Evolutionary conservation across 2,113 vertebrate genomes (phyloP).

Genomic region (Egretta garzetta): DNA sequence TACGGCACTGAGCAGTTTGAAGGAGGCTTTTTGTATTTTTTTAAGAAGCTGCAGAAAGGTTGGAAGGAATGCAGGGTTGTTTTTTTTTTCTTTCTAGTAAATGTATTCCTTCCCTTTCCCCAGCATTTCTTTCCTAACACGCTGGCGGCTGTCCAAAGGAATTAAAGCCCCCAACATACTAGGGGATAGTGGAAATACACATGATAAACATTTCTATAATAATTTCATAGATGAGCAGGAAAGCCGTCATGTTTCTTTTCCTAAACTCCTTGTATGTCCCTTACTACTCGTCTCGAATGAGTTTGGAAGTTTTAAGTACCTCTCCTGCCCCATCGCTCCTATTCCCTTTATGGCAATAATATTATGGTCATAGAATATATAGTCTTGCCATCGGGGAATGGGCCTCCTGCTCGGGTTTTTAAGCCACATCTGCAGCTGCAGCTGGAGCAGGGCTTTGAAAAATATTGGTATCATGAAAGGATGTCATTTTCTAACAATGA

Average conservation of each 20-base stretch:
- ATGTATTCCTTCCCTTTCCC: slow-evolving; percentile 55
- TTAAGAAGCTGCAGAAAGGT: slow-evolving; percentile 64
- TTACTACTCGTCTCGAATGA: neutral
- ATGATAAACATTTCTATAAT: slow-evolving; percentile 36
- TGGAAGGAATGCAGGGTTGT: slow-evolving; percentile 36
- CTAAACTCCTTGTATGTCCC: neutral
- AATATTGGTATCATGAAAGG: neutral
- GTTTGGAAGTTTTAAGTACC: slow-evolving; percentile 24
- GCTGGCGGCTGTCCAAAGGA: neutral
- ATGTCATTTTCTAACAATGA: slow-evolving; percentile 37
- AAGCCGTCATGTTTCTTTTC: neutral
- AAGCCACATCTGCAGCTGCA: slow-evolving; percentile 60
- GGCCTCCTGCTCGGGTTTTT: slow-evolving; percentile 43
- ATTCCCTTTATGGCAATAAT: slow-evolving; percentile 48
- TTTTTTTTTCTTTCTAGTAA: slow-evolving; percentile 48
- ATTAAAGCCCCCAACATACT: neutral
- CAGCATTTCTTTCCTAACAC: neutral
- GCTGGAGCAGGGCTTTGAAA: slow-evolving; percentile 49
- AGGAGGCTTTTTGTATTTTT: slow-evolving; percentile 71
- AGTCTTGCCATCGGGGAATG: slow-evolving; percentile 21
- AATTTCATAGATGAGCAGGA: slow-evolving; percentile 20
- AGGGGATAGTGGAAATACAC: slow-evolving; percentile 21
- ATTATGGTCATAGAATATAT: slow-evolving; percentile 45
- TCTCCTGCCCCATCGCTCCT: slow-evolving; percentile 30
- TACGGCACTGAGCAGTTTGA: slow-evolving; percentile 66